Conservation (phyloP, 2,113 vertebrate genomes). For the Tursiops truncatus region DNA sequence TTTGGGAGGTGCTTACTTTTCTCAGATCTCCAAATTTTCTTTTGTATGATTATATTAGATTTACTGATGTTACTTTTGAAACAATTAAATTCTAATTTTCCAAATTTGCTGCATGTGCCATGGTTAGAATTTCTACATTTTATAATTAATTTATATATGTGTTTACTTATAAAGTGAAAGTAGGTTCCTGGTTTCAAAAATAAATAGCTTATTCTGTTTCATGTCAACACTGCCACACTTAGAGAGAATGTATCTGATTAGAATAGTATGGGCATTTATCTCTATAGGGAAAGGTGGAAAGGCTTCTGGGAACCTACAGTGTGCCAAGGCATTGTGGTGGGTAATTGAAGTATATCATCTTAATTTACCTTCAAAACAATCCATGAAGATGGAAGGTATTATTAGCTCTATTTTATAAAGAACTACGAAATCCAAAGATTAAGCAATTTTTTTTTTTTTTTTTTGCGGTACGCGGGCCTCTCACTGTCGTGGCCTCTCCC, state of each 20-base stretch:
- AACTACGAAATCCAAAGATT: neutral
- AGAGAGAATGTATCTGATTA: neutral
- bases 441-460: neutral
- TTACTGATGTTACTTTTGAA: constrained; percentile 22
- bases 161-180: constrained; percentile 19
- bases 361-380: neutral
- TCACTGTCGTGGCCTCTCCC: no score
- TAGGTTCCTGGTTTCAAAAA: neutral
- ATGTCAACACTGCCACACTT: neutral
- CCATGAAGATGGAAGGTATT: neutral
- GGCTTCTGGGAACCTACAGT: neutral
- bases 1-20: neutral
- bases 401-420: neutral
- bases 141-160: neutral
- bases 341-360: neutral
- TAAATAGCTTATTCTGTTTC: neutral
- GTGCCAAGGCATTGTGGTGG: neutral
- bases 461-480: no score
- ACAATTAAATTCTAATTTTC: neutral
- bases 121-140: neutral
- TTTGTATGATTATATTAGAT: neutral
- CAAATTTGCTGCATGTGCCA: neutral
- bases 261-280: neutral
- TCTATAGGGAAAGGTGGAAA: neutral
- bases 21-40: neutral